These are phyloP conservation scores for Eupithecia inturbata DNA, from an alignment of 2,888 invertebrate genomes.

Conservation along the genomic window DNA sequence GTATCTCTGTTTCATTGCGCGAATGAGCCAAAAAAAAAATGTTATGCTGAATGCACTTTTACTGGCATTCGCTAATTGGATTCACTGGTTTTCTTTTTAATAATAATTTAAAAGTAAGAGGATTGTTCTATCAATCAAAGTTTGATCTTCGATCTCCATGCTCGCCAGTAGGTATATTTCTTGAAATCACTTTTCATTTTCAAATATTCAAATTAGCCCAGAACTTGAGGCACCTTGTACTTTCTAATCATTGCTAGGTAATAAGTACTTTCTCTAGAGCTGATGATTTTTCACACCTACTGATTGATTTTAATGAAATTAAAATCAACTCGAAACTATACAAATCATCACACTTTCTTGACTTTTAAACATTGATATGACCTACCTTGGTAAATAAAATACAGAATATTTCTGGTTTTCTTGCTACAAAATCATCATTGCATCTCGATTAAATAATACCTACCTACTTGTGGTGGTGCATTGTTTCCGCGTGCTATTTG, in stretches of 20 bases:
- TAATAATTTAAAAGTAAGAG: not conserved
- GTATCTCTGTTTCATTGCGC: not conserved
- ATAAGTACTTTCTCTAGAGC: constrained; percentile 20
- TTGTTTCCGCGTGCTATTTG: constrained; percentile 22
- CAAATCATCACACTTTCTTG: not conserved
- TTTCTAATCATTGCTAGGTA: constrained; percentile 23
- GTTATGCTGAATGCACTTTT: not conserved
- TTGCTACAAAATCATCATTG: constrained; percentile 9
- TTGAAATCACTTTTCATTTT: constrained; percentile 23
- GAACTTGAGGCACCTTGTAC: constrained; percentile 9
- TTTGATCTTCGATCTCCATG: constrained; percentile 31
- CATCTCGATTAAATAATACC: constrained; percentile 13
- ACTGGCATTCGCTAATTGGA: not conserved
- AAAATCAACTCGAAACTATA: not conserved
- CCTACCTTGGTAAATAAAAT: not conserved
- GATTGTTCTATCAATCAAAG: constrained; percentile 20
- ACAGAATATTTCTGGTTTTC: constrained; percentile 12
- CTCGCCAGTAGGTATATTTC: not conserved
- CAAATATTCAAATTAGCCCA: constrained; percentile 24
- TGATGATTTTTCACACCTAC: constrained; percentile 6
- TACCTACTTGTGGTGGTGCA: not conserved
- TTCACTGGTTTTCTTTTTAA: not conserved
- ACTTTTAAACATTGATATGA: not conserved
- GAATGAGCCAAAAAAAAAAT: not conserved
- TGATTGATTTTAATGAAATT: no score